Percentiles rank a stretch among this genome's conserved stretches.
These are phyloP conservation scores for Colletes gigas DNA, from an alignment of 1,140 invertebrate species.

Conservation along the genomic window DNA sequence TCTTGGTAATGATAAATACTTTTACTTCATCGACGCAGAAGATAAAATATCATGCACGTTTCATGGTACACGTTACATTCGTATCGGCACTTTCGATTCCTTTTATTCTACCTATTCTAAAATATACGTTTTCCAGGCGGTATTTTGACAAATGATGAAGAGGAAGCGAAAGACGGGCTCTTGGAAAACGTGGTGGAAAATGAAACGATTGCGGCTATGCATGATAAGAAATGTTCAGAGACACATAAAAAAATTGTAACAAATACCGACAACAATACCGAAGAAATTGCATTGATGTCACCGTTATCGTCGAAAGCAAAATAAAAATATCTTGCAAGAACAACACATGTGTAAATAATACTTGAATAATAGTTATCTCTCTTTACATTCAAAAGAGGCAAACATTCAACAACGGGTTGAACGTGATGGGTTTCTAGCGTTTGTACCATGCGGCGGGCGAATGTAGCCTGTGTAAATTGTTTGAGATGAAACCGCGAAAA, in stretches of 20 bases:
- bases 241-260: not conserved
- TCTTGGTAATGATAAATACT: conserved; percentile 60
- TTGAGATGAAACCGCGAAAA: too few species aligned
- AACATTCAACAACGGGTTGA: too few species aligned
- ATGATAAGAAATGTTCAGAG: not conserved
- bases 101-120: not conserved
- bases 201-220: not conserved
- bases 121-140: not conserved
- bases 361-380: too few species aligned
- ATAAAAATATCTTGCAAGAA: conserved; percentile 3
- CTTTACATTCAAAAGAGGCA: too few species aligned
- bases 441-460: too few species aligned
- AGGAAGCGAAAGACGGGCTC: not conserved
- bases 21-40: conserved; percentile 67
- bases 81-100: not conserved
- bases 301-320: not conserved
- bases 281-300: conserved; percentile 23
- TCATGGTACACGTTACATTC: not conserved
- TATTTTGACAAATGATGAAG: not conserved
- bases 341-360: too few species aligned
- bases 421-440: too few species aligned
- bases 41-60: conserved; percentile 57
- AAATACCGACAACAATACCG: not conserved
- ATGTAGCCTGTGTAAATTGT: too few species aligned
- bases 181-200: not conserved